Evolutionary conservation across 2,113 vertebrate genomes (phyloP), one percentile per base, ranked within the genome.

Genomic region (Rhinoderma darwinii): DNA sequence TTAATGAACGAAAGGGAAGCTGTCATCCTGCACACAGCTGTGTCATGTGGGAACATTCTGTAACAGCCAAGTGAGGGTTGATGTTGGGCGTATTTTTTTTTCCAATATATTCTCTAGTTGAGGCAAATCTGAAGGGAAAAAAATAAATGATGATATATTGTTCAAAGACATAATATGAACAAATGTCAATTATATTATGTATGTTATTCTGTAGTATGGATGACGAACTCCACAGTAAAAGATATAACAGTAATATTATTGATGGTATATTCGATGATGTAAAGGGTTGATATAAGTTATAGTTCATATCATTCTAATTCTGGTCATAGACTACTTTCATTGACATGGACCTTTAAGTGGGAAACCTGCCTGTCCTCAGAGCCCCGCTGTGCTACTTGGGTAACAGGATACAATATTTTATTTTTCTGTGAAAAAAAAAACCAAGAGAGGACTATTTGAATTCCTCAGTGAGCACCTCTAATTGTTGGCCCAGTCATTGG

Each of bases 121-220:
- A 8, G 44, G 44, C 14, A 8, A 47, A 47, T 47, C 14, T 47
- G 0, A 44, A 75, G 20, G 37, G 37, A 41, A 47, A 75, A 5
- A 72, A 25, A 27, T 7, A 44, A 75, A 75, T 44, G 73, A 44
- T 75, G 12, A 75, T 14, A 27, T 15, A n/a, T 43, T 75, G 10
- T 27, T 27, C 41, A 75, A 75, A 75, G 17, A 27, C n/a, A 75
- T 25, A 27, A 8, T 43, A 47, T 47, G 73, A 75, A 75, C 25
- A 75, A 44, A 75, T 75, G 73, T 17, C 39, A 44, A 47, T 47
- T 44, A 75, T 75, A 75, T 44, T 44, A 75, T 75, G 39, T 43
- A 25, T 20, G 25, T 72, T 72, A 12, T 41, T 72, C 35, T 41
- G 20, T 25, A 25, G 20, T 25, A 25, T 41, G 20, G 20, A 72